A percentile compares a stretch with the other conserved stretches of the same genome.
Conservation (phyloP, 2,113 vertebrate genomes). For the Gulo gulo region DNA sequence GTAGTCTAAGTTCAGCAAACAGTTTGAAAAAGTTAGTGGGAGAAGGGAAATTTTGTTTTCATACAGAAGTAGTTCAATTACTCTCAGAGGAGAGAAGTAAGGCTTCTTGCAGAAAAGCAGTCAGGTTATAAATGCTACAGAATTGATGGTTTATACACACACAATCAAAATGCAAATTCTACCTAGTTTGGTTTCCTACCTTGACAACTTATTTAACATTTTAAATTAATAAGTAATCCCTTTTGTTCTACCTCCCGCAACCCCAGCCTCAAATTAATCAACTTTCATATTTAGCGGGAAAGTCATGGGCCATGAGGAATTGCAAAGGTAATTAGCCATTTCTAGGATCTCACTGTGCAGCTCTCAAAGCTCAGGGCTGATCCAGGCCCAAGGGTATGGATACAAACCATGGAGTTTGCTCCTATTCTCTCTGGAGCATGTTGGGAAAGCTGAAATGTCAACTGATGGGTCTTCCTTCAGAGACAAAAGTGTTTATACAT, state of each 20-base stretch:
- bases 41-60: neutral
- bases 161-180: neutral
- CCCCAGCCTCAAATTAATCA: neutral
- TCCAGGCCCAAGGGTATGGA: neutral
- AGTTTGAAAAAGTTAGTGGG: neutral
- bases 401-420: neutral
- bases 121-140: neutral
- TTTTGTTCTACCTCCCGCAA: neutral
- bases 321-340: neutral
- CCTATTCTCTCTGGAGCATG: neutral
- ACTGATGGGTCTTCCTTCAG: neutral
- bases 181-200: neutral
- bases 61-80: neutral
- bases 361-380: neutral
- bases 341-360: neutral
- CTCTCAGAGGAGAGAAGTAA: neutral
- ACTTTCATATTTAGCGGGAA: neutral
- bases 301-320: neutral
- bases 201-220: neutral
- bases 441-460: neutral
- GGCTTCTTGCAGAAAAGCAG: neutral
- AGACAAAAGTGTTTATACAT: neutral
- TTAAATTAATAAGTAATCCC: slow-evolving; percentile 14
- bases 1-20: slow-evolving; percentile 24
- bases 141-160: neutral